phyloP scores from a whole-genome alignment of 2,113 vertebrate species.

The Marmota flaviventris region DNA sequence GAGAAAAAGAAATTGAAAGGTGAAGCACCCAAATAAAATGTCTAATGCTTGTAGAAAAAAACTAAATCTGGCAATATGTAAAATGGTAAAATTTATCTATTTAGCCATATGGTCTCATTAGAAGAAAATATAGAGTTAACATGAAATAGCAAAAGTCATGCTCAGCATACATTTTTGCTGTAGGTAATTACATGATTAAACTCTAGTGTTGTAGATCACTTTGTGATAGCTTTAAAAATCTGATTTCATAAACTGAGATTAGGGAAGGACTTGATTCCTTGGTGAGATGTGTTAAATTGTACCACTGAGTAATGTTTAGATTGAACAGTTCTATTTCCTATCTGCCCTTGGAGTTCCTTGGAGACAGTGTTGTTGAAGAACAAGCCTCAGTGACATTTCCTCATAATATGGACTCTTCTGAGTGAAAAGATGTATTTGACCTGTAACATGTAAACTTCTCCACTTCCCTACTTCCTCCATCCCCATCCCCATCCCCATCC shows the following conservation, averaged over 20 bases:
- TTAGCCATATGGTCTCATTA: slow-evolving; percentile 28
- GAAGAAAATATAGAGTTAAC: not conserved
- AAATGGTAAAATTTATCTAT: slow-evolving; percentile 61
- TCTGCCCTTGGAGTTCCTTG: not conserved
- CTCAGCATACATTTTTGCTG: not conserved
- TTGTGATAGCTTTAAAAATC: not conserved
- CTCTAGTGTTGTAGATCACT: not conserved
- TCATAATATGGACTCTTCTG: not conserved
- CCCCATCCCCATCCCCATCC: too few relatives aligned
- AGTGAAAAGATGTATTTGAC: not conserved
- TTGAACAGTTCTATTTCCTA: slow-evolving; percentile 23
- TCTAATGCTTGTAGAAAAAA: slow-evolving; percentile 32
- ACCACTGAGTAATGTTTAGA: not conserved
- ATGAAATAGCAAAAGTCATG: slow-evolving; percentile 12
- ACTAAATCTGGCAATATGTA: slow-evolving; percentile 15
- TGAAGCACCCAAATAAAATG: slow-evolving; percentile 63
- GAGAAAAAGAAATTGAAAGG: slow-evolving; percentile 77
- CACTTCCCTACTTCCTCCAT: not conserved
- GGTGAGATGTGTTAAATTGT: not conserved
- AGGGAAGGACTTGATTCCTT: not conserved
- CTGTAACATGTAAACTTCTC: not conserved
- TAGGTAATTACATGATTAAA: not conserved
- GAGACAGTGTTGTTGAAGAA: slow-evolving; percentile 19
- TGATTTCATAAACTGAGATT: not conserved
- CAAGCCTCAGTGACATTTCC: not conserved